Conservation (phyloP, 2,113 vertebrate species). For the Pheucticus melanocephalus region DNA sequence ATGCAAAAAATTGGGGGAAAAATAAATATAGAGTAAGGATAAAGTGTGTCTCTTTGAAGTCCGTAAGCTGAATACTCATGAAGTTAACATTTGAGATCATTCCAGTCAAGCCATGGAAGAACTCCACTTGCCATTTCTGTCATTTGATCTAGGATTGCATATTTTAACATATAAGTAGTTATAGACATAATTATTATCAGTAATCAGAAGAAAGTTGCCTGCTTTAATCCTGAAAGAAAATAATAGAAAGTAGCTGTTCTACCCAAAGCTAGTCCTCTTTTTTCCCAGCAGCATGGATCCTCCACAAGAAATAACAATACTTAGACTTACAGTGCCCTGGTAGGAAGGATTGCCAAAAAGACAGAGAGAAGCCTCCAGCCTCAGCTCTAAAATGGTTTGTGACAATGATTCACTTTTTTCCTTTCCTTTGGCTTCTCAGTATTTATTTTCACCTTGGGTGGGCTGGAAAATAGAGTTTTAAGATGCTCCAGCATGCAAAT, state of each 20-base stretch:
- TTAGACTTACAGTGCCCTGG: neutral
- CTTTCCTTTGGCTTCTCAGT: neutral
- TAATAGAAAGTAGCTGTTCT: neutral
- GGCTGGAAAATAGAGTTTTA: neutral
- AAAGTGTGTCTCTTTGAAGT: neutral
- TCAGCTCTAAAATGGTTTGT: neutral
- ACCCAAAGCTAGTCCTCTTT: neutral
- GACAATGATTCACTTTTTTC: neutral
- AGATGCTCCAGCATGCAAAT: neutral
- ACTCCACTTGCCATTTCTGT: neutral
- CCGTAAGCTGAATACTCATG: neutral
- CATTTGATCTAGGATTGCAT: neutral
- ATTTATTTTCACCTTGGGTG: constrained; percentile 5
- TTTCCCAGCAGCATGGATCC: neutral
- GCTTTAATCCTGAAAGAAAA: neutral
- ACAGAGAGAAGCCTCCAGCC: neutral
- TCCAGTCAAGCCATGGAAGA: neutral
- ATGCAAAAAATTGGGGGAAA: neutral
- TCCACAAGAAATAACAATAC: neutral
- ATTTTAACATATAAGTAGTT: neutral
- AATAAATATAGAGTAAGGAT: neutral
- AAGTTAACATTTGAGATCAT: neutral
- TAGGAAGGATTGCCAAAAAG: neutral
- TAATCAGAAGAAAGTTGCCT: neutral
- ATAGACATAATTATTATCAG: neutral